Percentiles rank a stretch among this genome's conserved stretches.
phyloP scores from a whole-genome alignment of 2,888 invertebrate species.

The Apomyelois bistriatella region DNA sequence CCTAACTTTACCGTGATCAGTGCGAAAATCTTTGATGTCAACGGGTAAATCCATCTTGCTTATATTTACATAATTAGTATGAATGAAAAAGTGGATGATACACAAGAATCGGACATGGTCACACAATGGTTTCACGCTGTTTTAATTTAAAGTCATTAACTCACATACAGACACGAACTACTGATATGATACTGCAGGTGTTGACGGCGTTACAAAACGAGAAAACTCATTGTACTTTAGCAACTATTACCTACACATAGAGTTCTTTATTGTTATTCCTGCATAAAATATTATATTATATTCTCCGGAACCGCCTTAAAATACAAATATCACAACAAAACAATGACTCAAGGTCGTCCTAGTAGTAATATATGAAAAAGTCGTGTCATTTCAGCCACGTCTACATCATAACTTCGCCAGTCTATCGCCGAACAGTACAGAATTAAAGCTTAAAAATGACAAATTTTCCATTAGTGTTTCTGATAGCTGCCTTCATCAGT shows the following conservation, averaged over 20 bases:
- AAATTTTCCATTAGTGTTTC: neutral
- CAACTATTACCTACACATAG: neutral
- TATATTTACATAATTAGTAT: no score
- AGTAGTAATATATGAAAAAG: neutral
- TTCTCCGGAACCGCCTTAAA: neutral
- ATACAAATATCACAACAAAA: neutral
- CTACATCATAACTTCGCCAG: neutral
- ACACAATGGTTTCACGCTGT: neutral
- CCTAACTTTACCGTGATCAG: no score
- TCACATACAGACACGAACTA: neutral
- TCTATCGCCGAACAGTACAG: neutral
- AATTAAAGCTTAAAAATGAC: neutral
- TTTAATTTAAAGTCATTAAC: neutral
- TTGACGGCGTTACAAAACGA: neutral
- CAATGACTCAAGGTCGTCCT: slow-evolving; percentile 2
- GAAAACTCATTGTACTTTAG: neutral
- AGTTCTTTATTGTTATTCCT: neutral
- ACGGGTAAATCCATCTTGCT: no score
- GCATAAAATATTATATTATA: neutral
- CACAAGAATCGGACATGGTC: no score
- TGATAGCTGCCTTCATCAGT: neutral
- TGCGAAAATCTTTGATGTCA: no score
- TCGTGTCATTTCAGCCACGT: neutral
- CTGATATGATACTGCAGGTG: neutral
- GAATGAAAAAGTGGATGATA: no score